Evolutionary conservation across 2,888 invertebrate genomes (phyloP).

Genomic region (Ichneumon xanthorius): DNA sequence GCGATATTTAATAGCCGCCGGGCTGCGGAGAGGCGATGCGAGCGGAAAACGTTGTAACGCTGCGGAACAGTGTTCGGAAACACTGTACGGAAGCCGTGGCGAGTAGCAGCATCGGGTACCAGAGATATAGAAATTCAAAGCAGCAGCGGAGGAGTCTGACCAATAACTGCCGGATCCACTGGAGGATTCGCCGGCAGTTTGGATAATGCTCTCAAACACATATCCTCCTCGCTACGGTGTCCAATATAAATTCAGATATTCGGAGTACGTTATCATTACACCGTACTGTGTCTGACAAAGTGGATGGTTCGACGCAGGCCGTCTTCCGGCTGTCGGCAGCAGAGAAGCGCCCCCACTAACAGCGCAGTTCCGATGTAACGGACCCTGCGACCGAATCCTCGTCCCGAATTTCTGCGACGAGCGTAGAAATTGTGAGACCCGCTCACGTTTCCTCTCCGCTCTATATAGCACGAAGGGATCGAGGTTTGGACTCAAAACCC

Average conservation of each 20-base stretch:
- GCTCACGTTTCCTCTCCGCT: slow-evolving; percentile 47
- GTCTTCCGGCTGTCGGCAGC: not conserved
- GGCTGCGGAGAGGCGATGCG: not conserved
- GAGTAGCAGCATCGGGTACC: not conserved
- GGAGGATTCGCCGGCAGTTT: slow-evolving; percentile 20
- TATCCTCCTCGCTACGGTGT: not conserved
- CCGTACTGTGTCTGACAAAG: slow-evolving; percentile 1
- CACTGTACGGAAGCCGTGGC: slow-evolving; percentile 30
- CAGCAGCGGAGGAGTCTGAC: slow-evolving; percentile 33
- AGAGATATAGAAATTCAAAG: slow-evolving; percentile 42
- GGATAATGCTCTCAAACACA: slow-evolving; percentile 33
- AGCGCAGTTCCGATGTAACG: not conserved
- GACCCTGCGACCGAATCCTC: not conserved
- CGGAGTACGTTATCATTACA: not conserved
- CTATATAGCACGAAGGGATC: slow-evolving; percentile 23
- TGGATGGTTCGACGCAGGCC: slow-evolving; percentile 1
- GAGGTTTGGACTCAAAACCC: slow-evolving; percentile 28
- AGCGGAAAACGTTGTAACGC: slow-evolving; percentile 29
- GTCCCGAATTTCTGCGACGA: slow-evolving; percentile 21
- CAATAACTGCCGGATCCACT: slow-evolving; percentile 47
- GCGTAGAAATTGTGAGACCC: slow-evolving; percentile 33
- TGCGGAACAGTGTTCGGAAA: slow-evolving; percentile 26
- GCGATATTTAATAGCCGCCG: slow-evolving; percentile 18
- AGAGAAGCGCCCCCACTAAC: not conserved
- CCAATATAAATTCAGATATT: not conserved